Conservation (phyloP, 1,140 invertebrate genomes). For the Euglossa dilemma region DNA sequence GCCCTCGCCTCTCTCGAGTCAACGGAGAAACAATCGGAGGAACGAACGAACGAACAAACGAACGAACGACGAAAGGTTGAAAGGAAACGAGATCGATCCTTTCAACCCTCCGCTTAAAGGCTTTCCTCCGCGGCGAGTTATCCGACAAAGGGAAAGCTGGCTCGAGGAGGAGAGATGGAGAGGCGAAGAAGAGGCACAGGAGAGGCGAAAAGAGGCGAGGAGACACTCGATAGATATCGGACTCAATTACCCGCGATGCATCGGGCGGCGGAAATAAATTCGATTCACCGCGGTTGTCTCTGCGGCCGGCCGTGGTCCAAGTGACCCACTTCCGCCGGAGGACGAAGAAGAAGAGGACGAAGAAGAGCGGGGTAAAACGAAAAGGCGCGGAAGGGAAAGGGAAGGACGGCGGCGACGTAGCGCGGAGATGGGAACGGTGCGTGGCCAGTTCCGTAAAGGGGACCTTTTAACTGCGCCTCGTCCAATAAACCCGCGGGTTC, state of each 20-base stretch:
- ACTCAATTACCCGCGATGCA: slow-evolving; percentile 31
- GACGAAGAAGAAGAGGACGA: background rate
- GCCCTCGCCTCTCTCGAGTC: background rate
- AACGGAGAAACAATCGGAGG: too few relatives aligned
- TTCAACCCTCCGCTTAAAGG: background rate
- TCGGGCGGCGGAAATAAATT: slow-evolving; percentile 31
- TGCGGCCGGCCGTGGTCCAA: slow-evolving; percentile 32
- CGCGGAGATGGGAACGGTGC: slow-evolving; percentile 5
- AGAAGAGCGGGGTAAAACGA: slow-evolving; percentile 8
- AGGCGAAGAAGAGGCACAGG: background rate
- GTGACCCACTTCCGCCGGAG: slow-evolving; percentile 53
- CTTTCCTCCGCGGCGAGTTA: background rate
- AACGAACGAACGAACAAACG: too few relatives aligned
- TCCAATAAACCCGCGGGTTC: slow-evolving; percentile 51
- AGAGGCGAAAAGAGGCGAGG: background rate
- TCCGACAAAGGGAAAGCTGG: background rate
- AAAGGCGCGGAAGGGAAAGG: slow-evolving; percentile 26
- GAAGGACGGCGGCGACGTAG: background rate
- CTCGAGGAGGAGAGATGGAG: too few relatives aligned
- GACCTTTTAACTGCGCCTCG: slow-evolving; percentile 43
- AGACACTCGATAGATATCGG: slow-evolving; percentile 14
- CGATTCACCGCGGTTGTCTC: slow-evolving; percentile 38
- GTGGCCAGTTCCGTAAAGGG: slow-evolving; percentile 24
- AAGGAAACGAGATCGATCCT: too few relatives aligned
- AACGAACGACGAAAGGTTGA: too few relatives aligned